Base-by-base conservation (phyloP, 2,113 vertebrate genomes). In the Myotis brandtii region DNA sequence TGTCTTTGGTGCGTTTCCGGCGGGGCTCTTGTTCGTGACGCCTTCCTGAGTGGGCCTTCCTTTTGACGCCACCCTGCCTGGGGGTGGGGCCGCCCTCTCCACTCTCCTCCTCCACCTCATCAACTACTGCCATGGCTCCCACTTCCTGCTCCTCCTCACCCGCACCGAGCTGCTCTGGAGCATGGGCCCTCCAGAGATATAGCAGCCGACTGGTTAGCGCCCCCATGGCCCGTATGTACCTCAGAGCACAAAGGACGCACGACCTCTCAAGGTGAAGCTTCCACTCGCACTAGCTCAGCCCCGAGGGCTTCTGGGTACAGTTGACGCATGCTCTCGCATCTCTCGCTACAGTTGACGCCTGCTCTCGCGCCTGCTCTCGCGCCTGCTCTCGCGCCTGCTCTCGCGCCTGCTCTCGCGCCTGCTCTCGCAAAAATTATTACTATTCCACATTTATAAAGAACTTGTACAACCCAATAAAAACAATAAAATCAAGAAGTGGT, bases 211-310 rank as follows among this genome's bases (percentile, higher is more conserved):
- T 95, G 37, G 23, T 80, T 12, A 80, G 20, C 2, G 46, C 73
- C 25, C 81, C 95, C 95, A 95, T 95, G 34, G 30, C 5, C 32
- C 18, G 23, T 79, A 20, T 30, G 30, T 79, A 54, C 48, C 34
- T 79, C 16, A 50, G 5, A 20, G 1, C 2, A 0, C 32, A 46
- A 17, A 30, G 0, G 43, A 27, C 20, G 27, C 11, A 4, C 40
- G 59, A 40, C 8, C n/a, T 59, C 6, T 1, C 7, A 12, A 14
- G 6, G 11, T 1, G 50, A 6, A 4, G 1, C 27, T 50, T 10
- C n/a, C 69, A 0, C 9, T 0, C 46, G 13, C 13, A 32, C 30
- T 9, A 14, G 40, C 16, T 54, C 85, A 30, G 21, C 40, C 17
- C 50, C 23, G 20, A 50, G 87, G 23, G 50, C 80, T 77, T 64